phyloP scores from a whole-genome alignment of 2,888 invertebrate species.

The Pemphredon lugubris region DNA sequence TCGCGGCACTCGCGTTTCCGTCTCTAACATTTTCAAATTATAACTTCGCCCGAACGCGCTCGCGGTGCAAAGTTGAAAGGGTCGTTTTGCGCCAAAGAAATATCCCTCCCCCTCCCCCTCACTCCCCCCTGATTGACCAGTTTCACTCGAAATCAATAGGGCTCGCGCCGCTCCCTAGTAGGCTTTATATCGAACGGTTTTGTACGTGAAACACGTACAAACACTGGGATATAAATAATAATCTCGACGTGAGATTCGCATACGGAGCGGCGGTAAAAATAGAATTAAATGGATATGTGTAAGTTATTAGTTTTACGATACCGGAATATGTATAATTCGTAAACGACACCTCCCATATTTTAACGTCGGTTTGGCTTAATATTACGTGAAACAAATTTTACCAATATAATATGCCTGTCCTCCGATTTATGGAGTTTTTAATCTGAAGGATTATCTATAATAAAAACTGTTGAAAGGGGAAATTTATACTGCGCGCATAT shows the following conservation, averaged over 20 bases:
- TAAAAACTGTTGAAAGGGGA: no score
- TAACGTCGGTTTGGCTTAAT: no score
- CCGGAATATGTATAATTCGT: slow-evolving; percentile 14
- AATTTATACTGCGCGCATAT: no score
- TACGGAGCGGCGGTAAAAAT: slow-evolving; percentile 9
- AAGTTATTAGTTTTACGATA: slow-evolving; percentile 24
- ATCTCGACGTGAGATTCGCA: neutral
- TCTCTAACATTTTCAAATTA: neutral
- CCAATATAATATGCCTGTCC: no score
- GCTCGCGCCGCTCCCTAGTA: slow-evolving; percentile 50
- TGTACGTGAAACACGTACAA: slow-evolving; percentile 48
- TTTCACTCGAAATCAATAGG: slow-evolving; percentile 63
- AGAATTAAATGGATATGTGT: slow-evolving; percentile 7
- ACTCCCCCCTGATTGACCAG: slow-evolving; percentile 58
- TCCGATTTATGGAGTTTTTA: no score
- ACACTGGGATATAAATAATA: slow-evolving; percentile 54
- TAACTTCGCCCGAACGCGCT: neutral
- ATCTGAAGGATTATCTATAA: no score
- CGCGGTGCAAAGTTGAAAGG: slow-evolving; percentile 34
- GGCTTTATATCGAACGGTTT: slow-evolving; percentile 50
- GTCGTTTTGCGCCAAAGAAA: slow-evolving; percentile 53
- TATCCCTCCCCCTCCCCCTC: no score
- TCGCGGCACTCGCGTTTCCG: neutral
- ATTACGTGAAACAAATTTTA: neutral
- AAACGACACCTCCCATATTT: neutral